Conservation (phyloP, 1,140 invertebrate genomes). For the Drosophila lacertosa region DNA sequence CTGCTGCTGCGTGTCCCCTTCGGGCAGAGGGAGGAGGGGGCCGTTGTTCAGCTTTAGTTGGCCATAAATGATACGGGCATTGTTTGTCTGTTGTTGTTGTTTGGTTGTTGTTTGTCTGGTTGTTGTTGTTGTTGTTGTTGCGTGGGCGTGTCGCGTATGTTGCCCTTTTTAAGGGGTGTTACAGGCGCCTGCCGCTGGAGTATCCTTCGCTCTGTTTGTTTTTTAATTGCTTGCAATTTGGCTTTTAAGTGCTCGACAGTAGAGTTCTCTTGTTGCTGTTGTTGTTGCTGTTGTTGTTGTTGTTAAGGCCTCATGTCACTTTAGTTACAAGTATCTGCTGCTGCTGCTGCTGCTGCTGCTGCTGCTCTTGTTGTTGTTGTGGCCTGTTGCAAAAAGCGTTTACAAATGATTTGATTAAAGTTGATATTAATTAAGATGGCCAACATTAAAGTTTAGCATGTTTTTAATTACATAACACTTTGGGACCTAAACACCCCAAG, state of each 20-base stretch:
- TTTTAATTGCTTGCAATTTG: conserved; percentile 77
- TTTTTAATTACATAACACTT: conserved; percentile 37
- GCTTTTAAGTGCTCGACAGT: conserved; percentile 69
- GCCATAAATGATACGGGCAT: conserved; percentile 54
- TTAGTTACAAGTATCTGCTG: conserved; percentile 72
- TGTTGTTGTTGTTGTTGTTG: conserved; percentile 25
- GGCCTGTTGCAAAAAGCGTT: conserved; percentile 54
- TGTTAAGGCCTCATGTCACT: conserved; percentile 79
- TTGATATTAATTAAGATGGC: conserved; percentile 64
- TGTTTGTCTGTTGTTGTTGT: background rate
- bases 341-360: conserved; percentile 29
- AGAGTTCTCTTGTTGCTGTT: conserved; percentile 24
- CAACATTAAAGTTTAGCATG: conserved; percentile 21
- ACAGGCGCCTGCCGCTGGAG: background rate
- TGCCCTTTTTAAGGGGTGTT: background rate
- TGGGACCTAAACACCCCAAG: conserved; percentile 2
- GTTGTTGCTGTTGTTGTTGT: conserved; percentile 22
- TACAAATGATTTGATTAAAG: conserved; percentile 61
- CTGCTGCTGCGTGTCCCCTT: too few species aligned
- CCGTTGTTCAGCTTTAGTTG: conserved; percentile 69
- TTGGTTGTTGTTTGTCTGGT: conserved; percentile 17
- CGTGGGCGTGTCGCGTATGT: conserved; percentile 9
- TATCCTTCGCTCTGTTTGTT: conserved; percentile 50
- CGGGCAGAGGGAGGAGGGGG: background rate
- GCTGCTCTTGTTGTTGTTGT: conserved; percentile 16